phyloP scores from a whole-genome alignment of 2,113 vertebrate species.

The Istiophorus platypterus region DNA sequence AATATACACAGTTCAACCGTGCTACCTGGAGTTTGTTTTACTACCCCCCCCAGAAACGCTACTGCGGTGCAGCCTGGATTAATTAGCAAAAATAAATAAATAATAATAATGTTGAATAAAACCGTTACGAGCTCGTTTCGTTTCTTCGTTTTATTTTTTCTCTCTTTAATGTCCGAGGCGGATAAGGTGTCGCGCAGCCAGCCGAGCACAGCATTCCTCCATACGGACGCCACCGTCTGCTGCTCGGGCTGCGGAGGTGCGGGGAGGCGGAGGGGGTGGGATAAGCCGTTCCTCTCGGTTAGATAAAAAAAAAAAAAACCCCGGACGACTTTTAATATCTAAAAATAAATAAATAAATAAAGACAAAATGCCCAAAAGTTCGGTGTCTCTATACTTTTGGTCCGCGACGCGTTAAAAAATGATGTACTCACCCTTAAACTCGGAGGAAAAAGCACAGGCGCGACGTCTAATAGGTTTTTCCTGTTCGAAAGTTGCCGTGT shows the following conservation, averaged over 20 bases:
- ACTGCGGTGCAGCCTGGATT: background rate
- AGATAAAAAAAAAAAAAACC: slow-evolving; percentile 59
- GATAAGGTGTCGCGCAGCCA: slow-evolving; percentile 18
- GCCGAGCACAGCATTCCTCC: slow-evolving; percentile 66
- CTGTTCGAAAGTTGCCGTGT: slow-evolving; percentile 82
- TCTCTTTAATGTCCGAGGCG: background rate
- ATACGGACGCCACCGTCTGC: slow-evolving; percentile 49
- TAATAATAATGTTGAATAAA: slow-evolving; percentile 21
- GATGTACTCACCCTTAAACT: slow-evolving; percentile 76
- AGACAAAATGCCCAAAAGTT: background rate
- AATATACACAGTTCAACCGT: slow-evolving; percentile 12
- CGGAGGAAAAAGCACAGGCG: slow-evolving; percentile 62
- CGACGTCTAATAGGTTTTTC: slow-evolving; percentile 74
- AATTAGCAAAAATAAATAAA: background rate
- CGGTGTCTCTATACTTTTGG: background rate
- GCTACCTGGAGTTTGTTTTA: slow-evolving; percentile 36
- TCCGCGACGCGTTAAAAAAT: background rate
- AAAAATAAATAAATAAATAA: too few relatives aligned
- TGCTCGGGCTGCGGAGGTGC: slow-evolving; percentile 20
- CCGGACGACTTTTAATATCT: background rate
- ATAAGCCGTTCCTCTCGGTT: slow-evolving; percentile 33
- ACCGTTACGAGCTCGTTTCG: background rate
- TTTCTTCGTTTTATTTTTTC: too few relatives aligned
- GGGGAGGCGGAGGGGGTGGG: background rate
- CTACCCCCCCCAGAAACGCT: background rate